Conservation (phyloP, 2,797 vertebrate genomes). For the Chelon auratus region DNA sequence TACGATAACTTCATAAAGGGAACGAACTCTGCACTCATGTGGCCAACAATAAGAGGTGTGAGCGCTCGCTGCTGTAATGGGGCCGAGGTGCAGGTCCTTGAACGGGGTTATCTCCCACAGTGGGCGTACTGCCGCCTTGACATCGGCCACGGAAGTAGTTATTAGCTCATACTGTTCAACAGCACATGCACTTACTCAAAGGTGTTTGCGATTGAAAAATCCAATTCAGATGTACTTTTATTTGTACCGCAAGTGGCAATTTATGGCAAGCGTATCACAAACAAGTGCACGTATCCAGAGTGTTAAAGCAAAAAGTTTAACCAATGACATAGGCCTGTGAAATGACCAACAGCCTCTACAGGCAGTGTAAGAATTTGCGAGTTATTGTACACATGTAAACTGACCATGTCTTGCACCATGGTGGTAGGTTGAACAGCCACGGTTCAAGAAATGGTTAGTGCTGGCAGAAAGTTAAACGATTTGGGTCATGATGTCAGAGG, state of each 20-base stretch:
- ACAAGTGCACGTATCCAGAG: too few species aligned
- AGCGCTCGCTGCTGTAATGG: neutral
- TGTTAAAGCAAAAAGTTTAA: too few species aligned
- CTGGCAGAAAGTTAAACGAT: constrained; percentile 5
- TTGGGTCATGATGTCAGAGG: neutral
- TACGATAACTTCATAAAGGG: constrained; percentile 11
- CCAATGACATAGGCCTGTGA: too few species aligned
- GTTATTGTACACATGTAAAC: too few species aligned
- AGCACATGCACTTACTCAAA: too few species aligned
- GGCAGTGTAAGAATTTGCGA: too few species aligned
- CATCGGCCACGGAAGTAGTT: neutral
- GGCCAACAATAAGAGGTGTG: constrained; percentile 1
- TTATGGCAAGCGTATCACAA: too few species aligned
- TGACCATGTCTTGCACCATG: too few species aligned
- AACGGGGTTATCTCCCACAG: constrained; percentile 5
- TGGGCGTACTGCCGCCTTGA: constrained; percentile 13
- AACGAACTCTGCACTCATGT: constrained; percentile 31
- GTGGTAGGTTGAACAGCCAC: too few species aligned
- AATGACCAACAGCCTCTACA: too few species aligned
- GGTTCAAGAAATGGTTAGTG: neutral
- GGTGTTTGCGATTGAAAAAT: too few species aligned
- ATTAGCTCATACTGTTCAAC: neutral
- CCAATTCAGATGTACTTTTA: neutral
- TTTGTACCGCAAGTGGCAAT: neutral
- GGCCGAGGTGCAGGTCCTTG: neutral